Evolutionary conservation across 2,797 vertebrate genomes (phyloP), one percentile per base, ranked within the genome.

Genomic region (Melanotaenia boesemani): DNA sequence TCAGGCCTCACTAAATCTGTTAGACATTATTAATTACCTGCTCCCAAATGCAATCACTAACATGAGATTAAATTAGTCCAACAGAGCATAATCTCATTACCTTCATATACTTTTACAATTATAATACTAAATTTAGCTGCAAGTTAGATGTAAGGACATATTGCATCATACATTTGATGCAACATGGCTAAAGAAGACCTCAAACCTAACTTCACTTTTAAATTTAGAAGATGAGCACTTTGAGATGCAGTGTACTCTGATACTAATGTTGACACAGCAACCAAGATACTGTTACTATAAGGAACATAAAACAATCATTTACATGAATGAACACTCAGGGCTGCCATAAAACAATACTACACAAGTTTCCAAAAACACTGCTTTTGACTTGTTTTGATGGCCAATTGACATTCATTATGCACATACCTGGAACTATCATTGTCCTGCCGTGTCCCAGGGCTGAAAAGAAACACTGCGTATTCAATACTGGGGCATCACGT

Each of bases 21-120:
- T 75, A 55, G 69, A 80, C 46, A 3, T 85, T 63, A 82, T 88
- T 86, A 87, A 87, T 84, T 86, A 73, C 69, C 67, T 79, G 71
- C 73, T 72, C 69, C 70, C 59, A 76, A 81, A 87, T 87, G 65
- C 68, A 84, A 69, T 82, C 62, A 69, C 65, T 63, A 70, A 76
- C 58, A 68, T 64, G 57, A 80, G 72, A 80, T 85, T 58, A 55
- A 74, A 82, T 85, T 81, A 74, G 65, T 75, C 68, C 60, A 71
- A 62, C 68, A 71, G 70, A 84, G 48, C 57, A 50, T 82, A 77
- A 89, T 84, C 50, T 71, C 64, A 84, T 89, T 89, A 82, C 56
- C 62, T 75, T 82, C 74, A 80, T 79, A 84, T 70, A 56, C 37
- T 62, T 67, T 87, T 72, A 79, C 46, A 72, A 72, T 76, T 80